Conservation (phyloP, 2,113 vertebrate genomes). For the Cebidichthys violaceus region DNA sequence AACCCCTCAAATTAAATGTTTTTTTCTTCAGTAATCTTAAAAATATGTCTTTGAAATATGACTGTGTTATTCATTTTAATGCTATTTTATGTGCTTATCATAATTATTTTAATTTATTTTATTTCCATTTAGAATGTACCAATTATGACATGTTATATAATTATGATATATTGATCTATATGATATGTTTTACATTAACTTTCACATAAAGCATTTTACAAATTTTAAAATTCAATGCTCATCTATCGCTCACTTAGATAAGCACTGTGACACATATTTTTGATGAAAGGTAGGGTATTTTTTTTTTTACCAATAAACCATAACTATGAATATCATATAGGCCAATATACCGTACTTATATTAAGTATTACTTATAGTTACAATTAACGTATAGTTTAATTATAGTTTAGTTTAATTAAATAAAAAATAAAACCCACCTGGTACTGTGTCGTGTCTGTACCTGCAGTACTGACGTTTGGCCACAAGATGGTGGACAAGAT, state of each 20-base stretch:
- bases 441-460: background rate
- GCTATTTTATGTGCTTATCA: background rate
- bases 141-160: no score
- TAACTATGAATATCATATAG: background rate
- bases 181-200: background rate
- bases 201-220: background rate
- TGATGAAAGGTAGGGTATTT: background rate
- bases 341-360: background rate
- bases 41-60: background rate
- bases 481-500: conserved; percentile 55
- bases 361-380: no score
- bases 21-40: background rate
- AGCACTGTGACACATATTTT: background rate
- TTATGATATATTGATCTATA: no score
- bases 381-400: no score
- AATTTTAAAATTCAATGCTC: background rate
- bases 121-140: background rate
- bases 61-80: background rate
- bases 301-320: background rate
- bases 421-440: background rate
- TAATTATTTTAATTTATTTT: background rate
- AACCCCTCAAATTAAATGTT: background rate
- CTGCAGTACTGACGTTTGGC: background rate
- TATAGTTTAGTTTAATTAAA: background rate
- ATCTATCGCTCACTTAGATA: background rate